Evolutionary conservation across 1,140 invertebrate genomes (phyloP), one percentile per base, ranked within the genome.

Genomic region (Ruditapes philippinarum): DNA sequence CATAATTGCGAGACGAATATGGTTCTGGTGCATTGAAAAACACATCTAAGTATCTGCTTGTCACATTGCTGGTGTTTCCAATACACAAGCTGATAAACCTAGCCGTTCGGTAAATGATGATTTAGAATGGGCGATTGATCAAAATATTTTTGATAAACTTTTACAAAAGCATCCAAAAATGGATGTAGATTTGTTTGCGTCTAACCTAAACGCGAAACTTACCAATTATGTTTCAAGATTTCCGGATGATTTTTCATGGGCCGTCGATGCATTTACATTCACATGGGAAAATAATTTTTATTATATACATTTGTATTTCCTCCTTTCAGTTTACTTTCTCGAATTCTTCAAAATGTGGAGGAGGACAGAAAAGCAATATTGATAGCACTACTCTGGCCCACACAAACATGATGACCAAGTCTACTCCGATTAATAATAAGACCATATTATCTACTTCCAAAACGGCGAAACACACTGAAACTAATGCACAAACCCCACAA

Each of bases 161-260:
- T 31, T 54, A n/a, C 7, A 49, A 2, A 33, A 36, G 5, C 88
- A 1, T 19, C 28, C 22, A 5, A 22, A 36, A 14, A 49, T 73
- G 25, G 31, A 74, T 5, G 78, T 83, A 68, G 90, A 91, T 60
- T 1, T 91, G n/a, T 90, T 91, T 90, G 88, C 89, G 19, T 91
- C 88, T n/a, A n/a, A n/a, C n/a, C 60, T 25, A 11, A 9, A n/a
- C n/a, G n/a, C n/a, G n/a, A n/a, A n/a, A n/a, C n/a, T n/a, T n/a
- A n/a, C n/a, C n/a, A n/a, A n/a, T 11, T 65, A 65, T 33, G 60
- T 65, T 33, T 9, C 60, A 9, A 65, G 60, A 33, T n/a, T 11
- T n/a, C n/a, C 60, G n/a, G 60, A 11, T 11, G 80, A 62, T 4
- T 28, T 86, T 12, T 62, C 49, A 31, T 19, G 33, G 9, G 22